Evolutionary conservation across 2,797 vertebrate genomes (phyloP), one percentile per base, ranked within the genome.

Genomic region (Platyrinchus mystaceus): DNA sequence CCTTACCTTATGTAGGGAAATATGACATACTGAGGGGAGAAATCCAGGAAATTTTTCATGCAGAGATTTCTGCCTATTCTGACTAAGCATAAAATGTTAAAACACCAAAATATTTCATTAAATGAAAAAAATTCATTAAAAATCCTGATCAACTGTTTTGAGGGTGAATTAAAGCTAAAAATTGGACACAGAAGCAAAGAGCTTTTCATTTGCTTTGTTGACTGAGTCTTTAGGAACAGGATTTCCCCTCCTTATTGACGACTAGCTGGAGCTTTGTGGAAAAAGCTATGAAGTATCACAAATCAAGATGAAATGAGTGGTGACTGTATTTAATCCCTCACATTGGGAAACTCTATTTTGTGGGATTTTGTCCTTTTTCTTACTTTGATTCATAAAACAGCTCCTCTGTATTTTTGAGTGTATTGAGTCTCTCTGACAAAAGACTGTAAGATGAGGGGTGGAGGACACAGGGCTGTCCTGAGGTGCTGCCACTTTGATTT

Each of bases 121-220:
- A 90, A 84, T 10, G 28, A 28, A 83, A 91, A 86, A 87, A 77
- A 8, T 26, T 67, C 13, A 21, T 19, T 36, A 77, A 90, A 94
- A 89, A 39, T 53, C 20, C 16, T 6, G 6, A 69, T 62, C 16
- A 21, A 13, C 34, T 62, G 4, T 47, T 68, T 73, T 0, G 0
- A 79, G 52, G 16, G 28, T 47, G 32, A 89, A 83, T 36, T 32
- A 52, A 55, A 82, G 27, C 20, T 58, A 70, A 67, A 89, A 70
- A 49, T 26, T n/a, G 44, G 63, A 62, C 21, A 2, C 59, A 62
- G 26, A 81, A 81, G 21, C 24, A 77, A 66, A 66, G 4, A 56
- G 18, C 20, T 34, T 70, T 78, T 62, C n/a, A n/a, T 67, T 62
- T 53, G 44, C 14, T 55, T 77, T 49, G 32, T 20, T 69, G 39